These are phyloP conservation scores for Fulmarus glacialis DNA, from an alignment of 2,113 vertebrate species.

Conservation along the genomic window DNA sequence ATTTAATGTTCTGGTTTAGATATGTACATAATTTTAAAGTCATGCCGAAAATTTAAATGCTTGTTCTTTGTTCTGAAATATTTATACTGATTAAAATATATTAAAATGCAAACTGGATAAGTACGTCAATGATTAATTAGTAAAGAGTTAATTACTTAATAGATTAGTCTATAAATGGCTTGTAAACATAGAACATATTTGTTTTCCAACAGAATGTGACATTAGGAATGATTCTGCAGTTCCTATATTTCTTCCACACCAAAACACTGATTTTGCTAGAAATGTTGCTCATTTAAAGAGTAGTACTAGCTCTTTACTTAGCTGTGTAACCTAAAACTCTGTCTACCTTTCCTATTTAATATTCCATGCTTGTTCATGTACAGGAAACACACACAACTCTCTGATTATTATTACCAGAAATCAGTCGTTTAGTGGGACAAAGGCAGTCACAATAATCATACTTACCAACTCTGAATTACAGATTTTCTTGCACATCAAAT, in stretches of 20 bases:
- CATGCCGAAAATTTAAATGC: neutral
- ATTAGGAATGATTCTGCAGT: neutral
- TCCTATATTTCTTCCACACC: neutral
- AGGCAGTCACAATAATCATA: neutral
- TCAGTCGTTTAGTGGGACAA: neutral
- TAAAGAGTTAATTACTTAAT: neutral
- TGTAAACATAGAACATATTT: neutral
- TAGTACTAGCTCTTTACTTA: neutral
- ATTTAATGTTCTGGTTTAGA: neutral
- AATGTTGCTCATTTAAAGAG: neutral
- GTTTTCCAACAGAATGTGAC: neutral
- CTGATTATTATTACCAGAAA: neutral
- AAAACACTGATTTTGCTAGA: neutral
- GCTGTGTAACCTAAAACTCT: neutral
- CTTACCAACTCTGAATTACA: accelerated
- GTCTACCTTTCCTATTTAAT: neutral
- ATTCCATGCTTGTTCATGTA: neutral
- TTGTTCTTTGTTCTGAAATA: neutral
- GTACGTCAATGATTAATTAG: neutral
- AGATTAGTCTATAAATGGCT: neutral
- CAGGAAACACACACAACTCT: neutral
- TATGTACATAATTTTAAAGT: neutral
- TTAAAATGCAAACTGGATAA: neutral
- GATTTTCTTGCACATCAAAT: neutral
- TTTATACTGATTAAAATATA: neutral